Percentiles rank a stretch among this genome's conserved stretches.
Conservation (phyloP, 2,113 vertebrate genomes). For the Mohoua ochrocephala region DNA sequence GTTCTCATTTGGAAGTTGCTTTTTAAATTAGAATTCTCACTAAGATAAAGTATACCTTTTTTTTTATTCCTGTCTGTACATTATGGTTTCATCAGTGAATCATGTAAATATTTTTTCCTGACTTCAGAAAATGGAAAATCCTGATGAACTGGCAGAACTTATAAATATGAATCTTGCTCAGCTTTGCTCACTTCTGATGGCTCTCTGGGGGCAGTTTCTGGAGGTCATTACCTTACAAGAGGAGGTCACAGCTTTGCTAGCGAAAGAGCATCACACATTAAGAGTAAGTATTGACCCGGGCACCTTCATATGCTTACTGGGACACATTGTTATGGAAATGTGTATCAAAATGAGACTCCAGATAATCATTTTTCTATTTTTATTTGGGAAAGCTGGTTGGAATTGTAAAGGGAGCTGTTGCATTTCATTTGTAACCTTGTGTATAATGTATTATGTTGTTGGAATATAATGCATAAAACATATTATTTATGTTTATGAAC, state of each 20-base stretch:
- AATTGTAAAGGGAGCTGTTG: neutral
- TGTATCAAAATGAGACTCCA: neutral
- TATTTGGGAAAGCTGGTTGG: neutral
- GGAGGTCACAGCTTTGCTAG: constrained; percentile 82
- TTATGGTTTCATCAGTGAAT: neutral
- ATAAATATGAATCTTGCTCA: constrained; percentile 99
- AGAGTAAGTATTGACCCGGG: constrained; percentile 78
- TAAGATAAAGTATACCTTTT: neutral
- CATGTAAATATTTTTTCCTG: neutral
- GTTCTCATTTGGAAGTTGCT: neutral
- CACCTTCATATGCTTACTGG: neutral
- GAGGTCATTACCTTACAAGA: constrained; percentile 91
- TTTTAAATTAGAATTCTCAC: neutral
- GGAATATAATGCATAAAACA: neutral
- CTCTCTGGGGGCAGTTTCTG: constrained; percentile 96
- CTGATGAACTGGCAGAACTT: constrained; percentile 94
- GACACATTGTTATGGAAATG: neutral
- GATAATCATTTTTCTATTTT: neutral
- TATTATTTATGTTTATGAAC: neutral
- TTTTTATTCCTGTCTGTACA: neutral
- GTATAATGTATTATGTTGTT: neutral
- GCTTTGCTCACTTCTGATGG: constrained; percentile 97
- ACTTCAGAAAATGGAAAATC: constrained; percentile 87
- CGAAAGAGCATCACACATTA: constrained; percentile 89
- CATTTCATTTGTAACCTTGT: neutral